Evolutionary conservation across 2,888 invertebrate genomes (phyloP).

Genomic region (Malacosoma neustria): DNA sequence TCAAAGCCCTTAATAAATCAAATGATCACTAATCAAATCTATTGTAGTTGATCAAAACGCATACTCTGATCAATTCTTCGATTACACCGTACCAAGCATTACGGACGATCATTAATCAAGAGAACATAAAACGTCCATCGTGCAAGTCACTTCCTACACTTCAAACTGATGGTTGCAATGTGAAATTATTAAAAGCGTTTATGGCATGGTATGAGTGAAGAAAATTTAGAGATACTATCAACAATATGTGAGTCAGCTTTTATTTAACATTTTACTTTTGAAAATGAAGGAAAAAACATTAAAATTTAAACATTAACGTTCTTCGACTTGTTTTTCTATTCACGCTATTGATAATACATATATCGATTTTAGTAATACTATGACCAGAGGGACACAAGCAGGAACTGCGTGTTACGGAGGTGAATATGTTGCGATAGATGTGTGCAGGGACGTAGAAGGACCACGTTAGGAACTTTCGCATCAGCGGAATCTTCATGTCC

Average conservation of each 20-base stretch:
- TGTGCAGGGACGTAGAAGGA: too few species aligned
- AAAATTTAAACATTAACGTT: too few species aligned
- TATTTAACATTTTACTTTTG: too few species aligned
- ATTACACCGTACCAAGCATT: constrained; percentile 9
- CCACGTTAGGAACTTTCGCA: too few species aligned
- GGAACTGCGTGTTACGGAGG: too few species aligned
- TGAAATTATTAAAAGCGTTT: not conserved
- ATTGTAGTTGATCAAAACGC: not conserved
- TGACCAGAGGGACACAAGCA: too few species aligned
- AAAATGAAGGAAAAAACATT: too few species aligned
- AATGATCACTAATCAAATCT: not conserved
- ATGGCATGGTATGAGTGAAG: not conserved
- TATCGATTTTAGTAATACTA: too few species aligned
- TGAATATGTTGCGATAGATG: too few species aligned
- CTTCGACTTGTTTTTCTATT: too few species aligned
- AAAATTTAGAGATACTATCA: not conserved
- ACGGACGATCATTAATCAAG: constrained; percentile 24
- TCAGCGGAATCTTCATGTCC: too few species aligned
- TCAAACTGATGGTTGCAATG: constrained; percentile 19
- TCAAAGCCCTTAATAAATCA: not conserved
- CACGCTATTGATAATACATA: too few species aligned
- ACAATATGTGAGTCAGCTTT: not conserved
- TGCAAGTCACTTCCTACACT: constrained; percentile 31
- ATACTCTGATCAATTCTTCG: not conserved
- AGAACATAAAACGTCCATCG: constrained; percentile 14